phyloP scores from a whole-genome alignment of 23 tunicate species.

The Ascidia mentula region DNA sequence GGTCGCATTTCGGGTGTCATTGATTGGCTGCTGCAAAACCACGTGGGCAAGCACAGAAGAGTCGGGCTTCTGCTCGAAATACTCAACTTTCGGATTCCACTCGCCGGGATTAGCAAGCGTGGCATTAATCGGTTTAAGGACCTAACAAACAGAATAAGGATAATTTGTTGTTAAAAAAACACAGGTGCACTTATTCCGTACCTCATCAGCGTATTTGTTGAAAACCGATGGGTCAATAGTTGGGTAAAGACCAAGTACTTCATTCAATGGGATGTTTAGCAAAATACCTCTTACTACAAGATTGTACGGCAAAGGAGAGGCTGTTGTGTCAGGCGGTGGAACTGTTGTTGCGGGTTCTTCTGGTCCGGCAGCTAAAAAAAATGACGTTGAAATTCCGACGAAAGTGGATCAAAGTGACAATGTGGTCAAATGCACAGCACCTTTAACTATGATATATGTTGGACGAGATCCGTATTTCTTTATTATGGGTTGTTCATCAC shows the following conservation, averaged over 20 bases:
- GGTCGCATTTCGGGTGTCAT: background rate
- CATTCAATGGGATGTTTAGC: slow-evolving; percentile 1
- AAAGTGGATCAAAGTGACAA: too few species aligned
- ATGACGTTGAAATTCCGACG: too few species aligned
- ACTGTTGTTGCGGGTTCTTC: background rate
- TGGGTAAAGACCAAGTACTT: slow-evolving; percentile 23
- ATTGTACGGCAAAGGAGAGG: background rate
- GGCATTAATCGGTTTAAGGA: background rate
- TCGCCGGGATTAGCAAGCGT: background rate
- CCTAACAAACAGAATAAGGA: background rate
- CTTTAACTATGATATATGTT: slow-evolving; percentile 9
- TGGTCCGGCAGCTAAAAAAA: background rate
- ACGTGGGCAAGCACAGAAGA: slow-evolving; percentile 37
- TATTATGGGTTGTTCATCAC: background rate
- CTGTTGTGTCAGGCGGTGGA: background rate
- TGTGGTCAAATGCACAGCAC: background rate
- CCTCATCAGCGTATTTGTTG: slow-evolving; percentile 14
- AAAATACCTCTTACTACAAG: background rate
- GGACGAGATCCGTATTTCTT: background rate
- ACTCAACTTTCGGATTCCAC: slow-evolving; percentile 38
- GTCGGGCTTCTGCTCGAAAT: slow-evolving; percentile 65
- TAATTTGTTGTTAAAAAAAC: too few species aligned
- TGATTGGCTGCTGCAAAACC: background rate
- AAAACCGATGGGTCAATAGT: slow-evolving; percentile 13
- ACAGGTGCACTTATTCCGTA: too few species aligned